Evolutionary conservation across 2,797 vertebrate genomes (phyloP).

Genomic region (Artibeus lituratus): DNA sequence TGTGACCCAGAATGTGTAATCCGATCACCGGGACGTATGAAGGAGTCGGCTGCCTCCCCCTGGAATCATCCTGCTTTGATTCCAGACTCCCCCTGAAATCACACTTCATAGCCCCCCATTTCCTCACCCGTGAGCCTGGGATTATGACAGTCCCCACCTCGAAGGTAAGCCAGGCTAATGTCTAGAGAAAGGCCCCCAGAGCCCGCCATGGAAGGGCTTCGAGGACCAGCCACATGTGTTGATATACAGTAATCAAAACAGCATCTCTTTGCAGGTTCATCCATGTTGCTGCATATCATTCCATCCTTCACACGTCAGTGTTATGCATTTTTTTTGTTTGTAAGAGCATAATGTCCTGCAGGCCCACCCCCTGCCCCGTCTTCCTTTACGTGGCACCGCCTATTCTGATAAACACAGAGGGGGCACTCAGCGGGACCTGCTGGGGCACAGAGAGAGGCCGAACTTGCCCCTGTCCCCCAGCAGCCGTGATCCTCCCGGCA

Average conservation of each 20-base stretch:
- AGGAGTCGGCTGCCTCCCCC: neutral
- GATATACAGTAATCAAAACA: neutral
- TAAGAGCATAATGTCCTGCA: neutral
- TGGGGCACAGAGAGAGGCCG: neutral
- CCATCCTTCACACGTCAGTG: neutral
- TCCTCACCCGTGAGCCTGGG: neutral
- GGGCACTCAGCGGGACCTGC: neutral
- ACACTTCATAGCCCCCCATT: neutral
- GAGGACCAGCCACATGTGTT: neutral
- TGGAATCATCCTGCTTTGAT: neutral
- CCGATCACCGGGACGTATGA: neutral
- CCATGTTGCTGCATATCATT: neutral
- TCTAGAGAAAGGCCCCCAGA: neutral
- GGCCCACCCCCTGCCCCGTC: neutral
- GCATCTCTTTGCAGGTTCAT: neutral
- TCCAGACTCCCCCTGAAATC: neutral
- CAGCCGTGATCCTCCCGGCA: neutral
- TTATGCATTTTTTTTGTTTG: neutral
- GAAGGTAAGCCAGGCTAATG: neutral
- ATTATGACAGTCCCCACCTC: neutral
- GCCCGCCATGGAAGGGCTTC: neutral
- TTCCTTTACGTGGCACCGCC: neutral
- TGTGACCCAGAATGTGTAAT: neutral
- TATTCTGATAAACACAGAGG: neutral
- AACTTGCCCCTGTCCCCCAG: neutral